Evolutionary conservation across 2,797 vertebrate species (phyloP).

Genomic region (Rhabdomys pumilio): DNA sequence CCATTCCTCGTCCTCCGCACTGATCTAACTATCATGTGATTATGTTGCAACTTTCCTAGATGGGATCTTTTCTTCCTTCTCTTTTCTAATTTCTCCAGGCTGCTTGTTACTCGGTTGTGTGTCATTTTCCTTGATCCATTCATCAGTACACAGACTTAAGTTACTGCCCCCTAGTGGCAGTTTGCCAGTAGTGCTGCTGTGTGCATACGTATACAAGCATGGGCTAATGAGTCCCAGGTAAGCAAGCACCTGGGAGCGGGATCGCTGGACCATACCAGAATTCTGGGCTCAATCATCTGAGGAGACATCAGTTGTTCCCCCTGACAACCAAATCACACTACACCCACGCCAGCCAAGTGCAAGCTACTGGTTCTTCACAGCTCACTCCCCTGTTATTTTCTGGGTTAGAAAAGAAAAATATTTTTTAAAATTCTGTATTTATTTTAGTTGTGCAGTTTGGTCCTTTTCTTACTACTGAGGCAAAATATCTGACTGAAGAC

Average conservation of each 20-base stretch:
- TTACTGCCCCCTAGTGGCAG: neutral
- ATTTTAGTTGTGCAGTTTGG: neutral
- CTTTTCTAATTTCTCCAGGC: neutral
- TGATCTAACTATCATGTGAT: neutral
- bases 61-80: neutral
- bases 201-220: fast-evolving
- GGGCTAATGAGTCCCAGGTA: neutral
- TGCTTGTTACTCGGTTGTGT: neutral
- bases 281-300: neutral
- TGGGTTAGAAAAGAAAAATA: neutral
- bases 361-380: neutral
- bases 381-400: neutral
- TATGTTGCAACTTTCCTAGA: neutral
- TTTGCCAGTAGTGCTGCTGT: neutral
- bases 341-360: neutral
- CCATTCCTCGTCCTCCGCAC: neutral
- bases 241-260: fast-evolving
- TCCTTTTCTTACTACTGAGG: neutral
- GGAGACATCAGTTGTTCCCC: neutral
- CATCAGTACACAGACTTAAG: fast-evolving
- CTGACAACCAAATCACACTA: neutral
- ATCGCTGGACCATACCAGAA: neutral
- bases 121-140: neutral
- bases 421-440: neutral
- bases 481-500: neutral